Evolutionary conservation across 1,140 invertebrate genomes (phyloP), one percentile per base, ranked within the genome.

Genomic region (Stegodyphus dumicola): DNA sequence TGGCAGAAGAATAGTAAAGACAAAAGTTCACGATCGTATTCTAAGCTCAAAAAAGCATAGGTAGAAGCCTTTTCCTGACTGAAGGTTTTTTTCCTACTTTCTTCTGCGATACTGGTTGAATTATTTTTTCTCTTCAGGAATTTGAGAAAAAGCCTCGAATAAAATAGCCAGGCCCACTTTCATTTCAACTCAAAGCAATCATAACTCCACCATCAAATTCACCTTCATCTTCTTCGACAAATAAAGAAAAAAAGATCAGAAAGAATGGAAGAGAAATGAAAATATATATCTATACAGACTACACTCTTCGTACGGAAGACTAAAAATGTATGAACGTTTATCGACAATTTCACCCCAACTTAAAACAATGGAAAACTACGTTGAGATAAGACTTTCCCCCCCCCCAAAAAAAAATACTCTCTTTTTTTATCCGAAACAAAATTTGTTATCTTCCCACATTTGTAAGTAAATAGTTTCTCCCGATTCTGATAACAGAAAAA

Each of bases 371-470:
- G 80, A 83, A 83, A 75, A 83, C n/a, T 48, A 66, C 71, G 17
- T 17, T 10, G 70, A 13, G 80, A 83, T 83, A 83, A 83, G 70
- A 83, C 52, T 54, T 49, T n/a, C n/a, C n/a, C n/a, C n/a, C n/a
- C n/a, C n/a, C n/a, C n/a, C n/a, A 79, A 79, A 78, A 77, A 54
- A 51, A 65, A 49, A 65, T 15, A 10, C 18, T n/a, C 33, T 69
- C 56, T 56, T 73, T 64, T 17, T 54, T 53, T 17, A 48, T n/a
- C 9, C n/a, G 65, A 67, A 83, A 83, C 80, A 75, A 83, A 83
- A 83, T 83, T 83, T 71, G 80, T 83, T 83, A 83, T 83, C 80
- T 83, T 83, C 71, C 80, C 71, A 83, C 80, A 83, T 83, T 83
- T 83, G 80, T 83, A 71, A 83, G 80, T 83, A 83, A 83, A 83